A percentile compares a stretch with the other conserved stretches of the same genome.
Evolutionary conservation across 1,140 invertebrate genomes (phyloP).

Genomic region (Diplogasteroides magnus): DNA sequence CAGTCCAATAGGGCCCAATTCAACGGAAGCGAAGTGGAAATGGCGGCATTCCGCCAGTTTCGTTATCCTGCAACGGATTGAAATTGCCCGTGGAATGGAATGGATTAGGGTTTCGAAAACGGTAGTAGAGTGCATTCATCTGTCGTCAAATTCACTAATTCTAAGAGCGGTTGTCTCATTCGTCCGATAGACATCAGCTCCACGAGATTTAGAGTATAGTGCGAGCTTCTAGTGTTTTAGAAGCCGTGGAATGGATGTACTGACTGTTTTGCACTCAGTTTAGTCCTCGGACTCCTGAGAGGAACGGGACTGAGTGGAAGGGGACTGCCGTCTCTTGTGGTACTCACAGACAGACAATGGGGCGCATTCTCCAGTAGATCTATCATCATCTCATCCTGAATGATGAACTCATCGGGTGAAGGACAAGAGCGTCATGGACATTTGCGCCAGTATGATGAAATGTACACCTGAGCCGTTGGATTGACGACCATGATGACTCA

Average conservation of each 20-base stretch:
- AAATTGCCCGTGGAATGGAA: neutral
- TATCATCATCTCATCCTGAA: neutral
- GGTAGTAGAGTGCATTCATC: no score
- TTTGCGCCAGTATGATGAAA: no score
- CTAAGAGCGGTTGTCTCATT: no score
- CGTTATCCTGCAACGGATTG: neutral
- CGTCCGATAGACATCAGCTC: no score
- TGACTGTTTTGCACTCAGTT: slow-evolving; percentile 3
- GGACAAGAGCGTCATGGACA: no score
- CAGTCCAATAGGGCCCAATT: slow-evolving; percentile 32
- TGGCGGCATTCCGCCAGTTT: slow-evolving; percentile 29
- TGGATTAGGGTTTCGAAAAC: no score
- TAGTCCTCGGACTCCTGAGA: neutral
- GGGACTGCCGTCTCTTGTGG: neutral
- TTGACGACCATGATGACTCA: no score
- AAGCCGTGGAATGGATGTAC: no score
- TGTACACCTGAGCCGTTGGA: no score
- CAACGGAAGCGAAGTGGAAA: slow-evolving; percentile 34
- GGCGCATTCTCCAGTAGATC: neutral
- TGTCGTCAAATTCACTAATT: neutral
- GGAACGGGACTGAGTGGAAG: neutral
- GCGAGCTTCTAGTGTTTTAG: no score
- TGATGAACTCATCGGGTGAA: no score
- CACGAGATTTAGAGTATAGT: no score
- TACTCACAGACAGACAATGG: neutral